Evolutionary conservation across 2,113 vertebrate genomes (phyloP).

Genomic region (Butorides virescens): DNA sequence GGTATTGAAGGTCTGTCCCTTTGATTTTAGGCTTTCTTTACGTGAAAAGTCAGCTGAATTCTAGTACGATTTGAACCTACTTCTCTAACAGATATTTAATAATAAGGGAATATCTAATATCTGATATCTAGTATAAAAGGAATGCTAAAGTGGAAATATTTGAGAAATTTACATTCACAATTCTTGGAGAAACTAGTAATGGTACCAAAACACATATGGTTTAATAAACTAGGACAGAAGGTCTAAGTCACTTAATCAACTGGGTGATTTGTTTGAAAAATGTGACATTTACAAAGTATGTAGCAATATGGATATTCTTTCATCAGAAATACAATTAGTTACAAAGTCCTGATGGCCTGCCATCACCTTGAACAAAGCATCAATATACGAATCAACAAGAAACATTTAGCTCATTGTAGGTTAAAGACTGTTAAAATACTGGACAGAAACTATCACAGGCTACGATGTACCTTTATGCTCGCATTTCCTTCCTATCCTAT

Average conservation of each 20-base stretch:
- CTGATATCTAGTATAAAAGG: not conserved
- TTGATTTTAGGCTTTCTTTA: not conserved
- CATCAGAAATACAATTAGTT: not conserved
- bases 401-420: not conserved
- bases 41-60: not conserved
- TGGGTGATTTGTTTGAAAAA: not conserved
- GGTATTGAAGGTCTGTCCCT: not conserved
- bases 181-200: not conserved
- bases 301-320: not conserved
- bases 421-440: not conserved
- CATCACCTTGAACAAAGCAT: not conserved
- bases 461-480: not conserved
- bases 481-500: not conserved
- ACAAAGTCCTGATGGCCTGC: not conserved
- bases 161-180: not conserved
- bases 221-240: not conserved
- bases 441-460: not conserved
- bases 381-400: not conserved
- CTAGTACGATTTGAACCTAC: not conserved
- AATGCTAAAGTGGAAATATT: not conserved
- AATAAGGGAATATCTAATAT: not conserved
- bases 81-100: not conserved
- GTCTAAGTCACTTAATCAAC: not conserved
- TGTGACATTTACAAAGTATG: not conserved
- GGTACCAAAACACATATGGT: not conserved